These are phyloP conservation scores for Apodemus sylvaticus DNA, from an alignment of 2,113 vertebrate genomes.

Conservation along the genomic window DNA sequence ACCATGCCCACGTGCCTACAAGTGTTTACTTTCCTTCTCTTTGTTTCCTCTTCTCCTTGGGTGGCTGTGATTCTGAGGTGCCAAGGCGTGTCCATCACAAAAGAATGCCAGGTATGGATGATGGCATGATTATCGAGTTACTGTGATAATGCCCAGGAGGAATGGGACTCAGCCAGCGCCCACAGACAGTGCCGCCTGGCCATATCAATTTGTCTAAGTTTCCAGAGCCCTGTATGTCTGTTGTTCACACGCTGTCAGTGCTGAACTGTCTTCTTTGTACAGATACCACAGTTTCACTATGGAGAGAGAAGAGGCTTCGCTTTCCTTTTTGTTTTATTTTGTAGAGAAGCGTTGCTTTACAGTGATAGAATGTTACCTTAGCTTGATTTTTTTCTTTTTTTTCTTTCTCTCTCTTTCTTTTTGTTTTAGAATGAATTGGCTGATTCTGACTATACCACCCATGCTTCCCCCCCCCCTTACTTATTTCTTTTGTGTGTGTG, in stretches of 20 bases:
- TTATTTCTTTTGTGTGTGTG: background rate
- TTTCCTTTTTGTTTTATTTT: slow-evolving; percentile 2
- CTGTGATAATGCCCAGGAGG: background rate
- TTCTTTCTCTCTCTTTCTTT: background rate
- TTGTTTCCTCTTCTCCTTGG: background rate
- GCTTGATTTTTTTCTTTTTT: background rate
- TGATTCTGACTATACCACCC: background rate
- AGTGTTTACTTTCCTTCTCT: background rate
- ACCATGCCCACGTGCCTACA: accelerated
- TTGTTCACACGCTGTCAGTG: background rate
- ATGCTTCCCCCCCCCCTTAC: no score
- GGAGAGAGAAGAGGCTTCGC: background rate
- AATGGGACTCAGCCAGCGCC: background rate
- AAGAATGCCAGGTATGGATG: accelerated
- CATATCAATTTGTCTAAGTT: background rate
- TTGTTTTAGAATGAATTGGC: background rate
- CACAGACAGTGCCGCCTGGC: background rate
- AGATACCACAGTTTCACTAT: background rate
- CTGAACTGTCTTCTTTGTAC: background rate
- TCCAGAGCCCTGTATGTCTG: background rate
- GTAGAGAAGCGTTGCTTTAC: background rate
- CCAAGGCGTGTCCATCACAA: background rate
- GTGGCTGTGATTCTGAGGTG: background rate
- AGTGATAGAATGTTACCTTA: background rate
- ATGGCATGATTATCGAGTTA: accelerated